phyloP scores from a whole-genome alignment of 1,140 invertebrate species.

The Drosophila bocki region DNA sequence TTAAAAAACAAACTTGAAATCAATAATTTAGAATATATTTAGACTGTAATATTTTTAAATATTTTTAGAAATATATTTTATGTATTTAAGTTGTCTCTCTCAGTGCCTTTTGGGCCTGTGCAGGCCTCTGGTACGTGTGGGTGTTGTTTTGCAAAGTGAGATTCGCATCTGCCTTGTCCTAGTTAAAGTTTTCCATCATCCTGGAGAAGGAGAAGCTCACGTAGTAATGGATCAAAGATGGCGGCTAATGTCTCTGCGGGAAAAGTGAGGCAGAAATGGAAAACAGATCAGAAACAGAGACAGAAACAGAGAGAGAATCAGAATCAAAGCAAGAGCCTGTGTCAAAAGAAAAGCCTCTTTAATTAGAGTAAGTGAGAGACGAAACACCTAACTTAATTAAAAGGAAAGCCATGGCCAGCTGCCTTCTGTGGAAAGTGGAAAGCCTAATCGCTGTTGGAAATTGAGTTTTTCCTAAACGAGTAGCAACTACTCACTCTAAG shows the following conservation, averaged over 20 bases:
- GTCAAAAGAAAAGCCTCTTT: conserved; percentile 24
- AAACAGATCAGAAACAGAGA: conserved; percentile 15
- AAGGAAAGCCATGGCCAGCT: not conserved
- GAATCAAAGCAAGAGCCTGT: conserved; percentile 12
- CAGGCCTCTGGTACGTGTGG: conserved; percentile 11
- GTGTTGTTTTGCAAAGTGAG: conserved; percentile 28
- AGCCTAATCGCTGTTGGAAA: conserved; percentile 1
- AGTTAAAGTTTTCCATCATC: conserved; percentile 57
- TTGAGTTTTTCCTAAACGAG: not conserved
- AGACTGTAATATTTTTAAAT: not conserved
- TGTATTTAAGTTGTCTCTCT: not conserved
- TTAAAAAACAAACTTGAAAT: too few relatives aligned
- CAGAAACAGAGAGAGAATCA: not conserved
- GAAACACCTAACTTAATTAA: conserved; percentile 32
- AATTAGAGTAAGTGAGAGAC: conserved; percentile 6
- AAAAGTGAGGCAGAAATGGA: conserved; percentile 1
- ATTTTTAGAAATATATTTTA: too few relatives aligned
- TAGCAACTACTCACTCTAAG: not conserved
- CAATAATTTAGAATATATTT: too few relatives aligned
- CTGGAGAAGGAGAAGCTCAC: conserved; percentile 1
- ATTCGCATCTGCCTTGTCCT: conserved; percentile 58
- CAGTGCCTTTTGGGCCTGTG: conserved; percentile 4
- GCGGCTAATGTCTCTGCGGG: conserved; percentile 29
- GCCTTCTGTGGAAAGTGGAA: not conserved
- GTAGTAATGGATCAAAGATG: conserved; percentile 52